These are phyloP conservation scores for Mus pahari DNA, from an alignment of 2,113 vertebrate genomes.

Conservation along the genomic window DNA sequence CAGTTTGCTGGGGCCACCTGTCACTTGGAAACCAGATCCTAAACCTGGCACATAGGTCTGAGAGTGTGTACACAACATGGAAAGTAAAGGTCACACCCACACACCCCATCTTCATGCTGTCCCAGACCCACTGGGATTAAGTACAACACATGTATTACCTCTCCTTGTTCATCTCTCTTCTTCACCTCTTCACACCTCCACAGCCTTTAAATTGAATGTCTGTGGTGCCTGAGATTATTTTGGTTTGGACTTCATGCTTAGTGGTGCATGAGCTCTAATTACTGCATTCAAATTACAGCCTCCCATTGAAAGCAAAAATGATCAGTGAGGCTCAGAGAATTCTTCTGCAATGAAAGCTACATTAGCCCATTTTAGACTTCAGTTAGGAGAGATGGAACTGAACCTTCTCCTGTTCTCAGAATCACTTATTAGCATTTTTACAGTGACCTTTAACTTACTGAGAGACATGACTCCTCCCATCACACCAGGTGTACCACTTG, in stretches of 20 bases:
- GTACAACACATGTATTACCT: background rate
- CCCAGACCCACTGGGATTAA: background rate
- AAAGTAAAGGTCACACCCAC: background rate
- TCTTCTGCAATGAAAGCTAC: background rate
- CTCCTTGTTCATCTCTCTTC: background rate
- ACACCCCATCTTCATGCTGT: background rate
- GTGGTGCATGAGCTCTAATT: constrained; percentile 23
- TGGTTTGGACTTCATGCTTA: constrained; percentile 11
- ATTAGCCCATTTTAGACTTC: background rate
- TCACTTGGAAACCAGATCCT: background rate
- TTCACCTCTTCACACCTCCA: background rate
- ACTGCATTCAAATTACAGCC: background rate
- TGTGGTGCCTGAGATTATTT: background rate
- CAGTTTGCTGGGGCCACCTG: background rate
- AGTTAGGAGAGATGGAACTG: background rate
- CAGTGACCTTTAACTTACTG: background rate
- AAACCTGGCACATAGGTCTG: background rate
- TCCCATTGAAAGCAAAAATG: constrained; percentile 48
- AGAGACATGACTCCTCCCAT: background rate
- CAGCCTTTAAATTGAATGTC: background rate
- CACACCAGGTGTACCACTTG: background rate
- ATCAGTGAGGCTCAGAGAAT: constrained; percentile 13
- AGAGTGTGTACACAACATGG: no score
- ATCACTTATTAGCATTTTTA: background rate
- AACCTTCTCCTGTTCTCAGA: background rate